phyloP scores from a whole-genome alignment of 2,113 vertebrate species.

The Gymnorhina tibicen region DNA sequence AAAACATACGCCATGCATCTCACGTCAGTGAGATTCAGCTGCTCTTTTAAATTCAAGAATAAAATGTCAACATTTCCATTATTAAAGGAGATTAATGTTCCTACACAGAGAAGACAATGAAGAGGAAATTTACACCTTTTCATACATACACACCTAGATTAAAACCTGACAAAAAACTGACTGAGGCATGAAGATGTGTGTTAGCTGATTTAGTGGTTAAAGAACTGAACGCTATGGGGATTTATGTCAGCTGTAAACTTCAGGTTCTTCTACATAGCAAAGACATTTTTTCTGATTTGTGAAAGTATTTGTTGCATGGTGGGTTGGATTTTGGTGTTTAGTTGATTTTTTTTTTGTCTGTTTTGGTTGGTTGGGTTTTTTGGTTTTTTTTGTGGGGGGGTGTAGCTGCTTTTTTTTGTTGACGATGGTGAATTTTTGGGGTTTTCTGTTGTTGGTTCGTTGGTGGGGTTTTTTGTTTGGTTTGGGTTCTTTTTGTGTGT shows the following conservation, averaged over 20 bases:
- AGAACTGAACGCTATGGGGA: not conserved
- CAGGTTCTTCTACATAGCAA: not conserved
- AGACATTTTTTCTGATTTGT: not conserved
- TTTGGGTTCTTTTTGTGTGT: not conserved
- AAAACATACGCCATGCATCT: not conserved
- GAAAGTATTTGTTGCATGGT: not conserved
- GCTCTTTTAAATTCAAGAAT: not conserved
- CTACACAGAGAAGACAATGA: not conserved
- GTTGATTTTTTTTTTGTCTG: not conserved
- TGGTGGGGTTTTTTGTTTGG: not conserved
- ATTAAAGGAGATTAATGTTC: not conserved
- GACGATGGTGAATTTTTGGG: rapidly evolving
- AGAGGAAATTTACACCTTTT: not conserved
- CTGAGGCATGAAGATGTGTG: not conserved
- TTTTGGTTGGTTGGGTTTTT: not conserved
- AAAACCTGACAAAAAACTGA: not conserved
- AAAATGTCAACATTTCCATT: not conserved
- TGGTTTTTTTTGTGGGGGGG: rapidly evolving
- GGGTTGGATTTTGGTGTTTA: not conserved
- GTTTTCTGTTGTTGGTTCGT: not conserved
- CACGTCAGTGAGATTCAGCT: not conserved
- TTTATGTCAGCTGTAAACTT: not conserved
- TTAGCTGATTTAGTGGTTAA: not conserved
- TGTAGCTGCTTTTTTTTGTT: not conserved
- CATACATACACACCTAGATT: not conserved